These are phyloP conservation scores for Pristionchus japonicus DNA, from an alignment of 2,888 invertebrate species.

Conservation along the genomic window DNA sequence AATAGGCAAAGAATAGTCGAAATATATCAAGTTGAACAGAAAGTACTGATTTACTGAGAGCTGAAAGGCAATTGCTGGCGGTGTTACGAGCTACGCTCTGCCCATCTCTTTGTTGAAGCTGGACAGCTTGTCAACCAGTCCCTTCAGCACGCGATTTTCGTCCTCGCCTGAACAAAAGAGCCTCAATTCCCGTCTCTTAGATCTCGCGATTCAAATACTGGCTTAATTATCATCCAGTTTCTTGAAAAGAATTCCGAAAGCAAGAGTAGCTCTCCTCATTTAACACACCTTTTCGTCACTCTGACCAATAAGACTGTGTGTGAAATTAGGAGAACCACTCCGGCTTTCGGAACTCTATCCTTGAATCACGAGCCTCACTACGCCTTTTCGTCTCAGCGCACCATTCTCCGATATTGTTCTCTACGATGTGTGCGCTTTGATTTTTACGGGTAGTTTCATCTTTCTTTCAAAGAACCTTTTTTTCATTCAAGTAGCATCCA, in stretches of 20 bases:
- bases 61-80: not conserved
- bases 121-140: not conserved
- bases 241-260: too few species aligned
- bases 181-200: not conserved
- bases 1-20: too few species aligned
- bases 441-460: not conserved
- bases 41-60: not conserved
- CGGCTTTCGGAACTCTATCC: not conserved
- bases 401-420: not conserved
- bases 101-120: constrained; percentile 31
- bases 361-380: not conserved
- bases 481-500: too few species aligned
- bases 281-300: too few species aligned
- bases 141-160: not conserved
- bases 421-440: not conserved
- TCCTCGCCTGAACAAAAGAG: constrained; percentile 4
- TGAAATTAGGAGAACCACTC: too few species aligned
- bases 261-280: too few species aligned
- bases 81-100: not conserved
- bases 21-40: not conserved
- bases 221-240: too few species aligned
- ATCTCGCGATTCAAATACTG: not conserved
- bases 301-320: too few species aligned
- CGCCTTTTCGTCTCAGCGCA: not conserved
- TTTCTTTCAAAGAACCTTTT: too few species aligned